Evolutionary conservation across 2,888 invertebrate species (phyloP).

Genomic region (Agapostemon virescens): DNA sequence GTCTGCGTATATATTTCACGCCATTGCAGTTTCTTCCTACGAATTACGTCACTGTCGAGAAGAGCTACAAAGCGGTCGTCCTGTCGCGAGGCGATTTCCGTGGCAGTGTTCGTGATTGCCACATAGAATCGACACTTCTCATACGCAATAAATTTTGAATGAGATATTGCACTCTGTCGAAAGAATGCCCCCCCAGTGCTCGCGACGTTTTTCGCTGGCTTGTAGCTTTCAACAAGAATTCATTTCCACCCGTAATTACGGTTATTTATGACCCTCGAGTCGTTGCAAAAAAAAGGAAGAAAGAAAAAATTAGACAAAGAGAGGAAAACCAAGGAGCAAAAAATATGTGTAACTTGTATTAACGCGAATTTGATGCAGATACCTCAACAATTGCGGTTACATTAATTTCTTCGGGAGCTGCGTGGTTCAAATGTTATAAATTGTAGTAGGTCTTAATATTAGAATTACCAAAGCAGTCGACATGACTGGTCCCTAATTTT

Average conservation of each 20-base stretch:
- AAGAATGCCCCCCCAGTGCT: conserved; percentile 5
- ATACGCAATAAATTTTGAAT: conserved; percentile 35
- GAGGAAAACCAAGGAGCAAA: background rate
- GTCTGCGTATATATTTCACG: conserved; percentile 42
- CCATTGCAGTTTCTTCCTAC: conserved; percentile 45
- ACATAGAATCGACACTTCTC: conserved; percentile 39
- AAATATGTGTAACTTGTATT: background rate
- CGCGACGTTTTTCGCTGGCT: conserved; percentile 11
- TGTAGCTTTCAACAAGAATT: conserved; percentile 12
- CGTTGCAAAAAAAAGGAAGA: background rate
- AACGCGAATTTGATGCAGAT: background rate
- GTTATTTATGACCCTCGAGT: conserved; percentile 13
- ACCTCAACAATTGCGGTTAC: background rate
- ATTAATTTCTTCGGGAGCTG: background rate
- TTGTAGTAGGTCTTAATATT: background rate
- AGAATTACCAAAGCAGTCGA: no score
- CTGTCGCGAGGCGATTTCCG: conserved; percentile 44
- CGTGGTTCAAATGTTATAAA: background rate
- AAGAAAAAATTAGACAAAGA: background rate
- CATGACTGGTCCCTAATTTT: no score
- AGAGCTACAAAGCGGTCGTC: conserved; percentile 42
- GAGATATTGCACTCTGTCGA: conserved; percentile 34
- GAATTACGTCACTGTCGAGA: conserved; percentile 60
- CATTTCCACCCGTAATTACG: conserved; percentile 15
- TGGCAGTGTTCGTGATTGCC: conserved; percentile 39